Conservation (phyloP, 2,113 vertebrate species). For the Blennius ocellaris region DNA sequence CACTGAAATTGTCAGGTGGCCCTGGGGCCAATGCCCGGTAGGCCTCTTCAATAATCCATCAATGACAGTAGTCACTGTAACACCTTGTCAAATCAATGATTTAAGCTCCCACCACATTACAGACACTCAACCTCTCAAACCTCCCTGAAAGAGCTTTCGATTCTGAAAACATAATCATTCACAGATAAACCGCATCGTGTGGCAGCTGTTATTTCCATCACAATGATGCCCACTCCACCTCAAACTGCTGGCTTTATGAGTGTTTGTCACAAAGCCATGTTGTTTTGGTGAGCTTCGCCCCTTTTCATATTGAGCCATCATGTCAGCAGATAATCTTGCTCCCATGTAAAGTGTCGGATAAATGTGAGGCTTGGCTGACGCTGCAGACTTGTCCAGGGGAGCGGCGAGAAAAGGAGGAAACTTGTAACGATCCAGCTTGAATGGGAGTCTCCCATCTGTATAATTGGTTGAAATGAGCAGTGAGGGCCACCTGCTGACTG, state of each 20-base stretch:
- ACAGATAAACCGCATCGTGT: slow-evolving; percentile 26
- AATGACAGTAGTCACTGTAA: slow-evolving; percentile 4
- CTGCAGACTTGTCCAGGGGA: slow-evolving; percentile 45
- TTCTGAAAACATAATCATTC: slow-evolving; percentile 44
- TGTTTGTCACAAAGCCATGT: slow-evolving; percentile 14
- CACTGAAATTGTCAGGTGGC: background rate
- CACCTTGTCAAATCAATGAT: slow-evolving; percentile 44
- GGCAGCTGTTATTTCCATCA: slow-evolving; percentile 38
- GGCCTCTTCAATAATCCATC: slow-evolving; percentile 18
- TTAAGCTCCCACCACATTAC: slow-evolving; percentile 14
- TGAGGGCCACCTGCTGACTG: slow-evolving; percentile 67
- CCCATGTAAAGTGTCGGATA: slow-evolving; percentile 49
- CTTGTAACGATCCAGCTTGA: slow-evolving; percentile 53
- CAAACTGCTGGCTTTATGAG: slow-evolving; percentile 36
- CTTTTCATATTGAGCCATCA: slow-evolving; percentile 32
- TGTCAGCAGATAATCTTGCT: slow-evolving; percentile 49
- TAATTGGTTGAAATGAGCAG: slow-evolving; percentile 76
- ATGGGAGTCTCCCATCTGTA: slow-evolving; percentile 42
- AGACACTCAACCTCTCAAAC: slow-evolving; percentile 25
- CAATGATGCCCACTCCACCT: slow-evolving; percentile 20
- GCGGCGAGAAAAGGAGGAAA: slow-evolving; percentile 35
- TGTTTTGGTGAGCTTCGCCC: slow-evolving; percentile 38
- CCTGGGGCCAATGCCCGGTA: background rate
- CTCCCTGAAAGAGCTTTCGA: slow-evolving; percentile 21
- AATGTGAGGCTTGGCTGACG: slow-evolving; percentile 20